phyloP scores from a whole-genome alignment of 1,140 invertebrate species.

The Pseudomyrmex gracilis region DNA sequence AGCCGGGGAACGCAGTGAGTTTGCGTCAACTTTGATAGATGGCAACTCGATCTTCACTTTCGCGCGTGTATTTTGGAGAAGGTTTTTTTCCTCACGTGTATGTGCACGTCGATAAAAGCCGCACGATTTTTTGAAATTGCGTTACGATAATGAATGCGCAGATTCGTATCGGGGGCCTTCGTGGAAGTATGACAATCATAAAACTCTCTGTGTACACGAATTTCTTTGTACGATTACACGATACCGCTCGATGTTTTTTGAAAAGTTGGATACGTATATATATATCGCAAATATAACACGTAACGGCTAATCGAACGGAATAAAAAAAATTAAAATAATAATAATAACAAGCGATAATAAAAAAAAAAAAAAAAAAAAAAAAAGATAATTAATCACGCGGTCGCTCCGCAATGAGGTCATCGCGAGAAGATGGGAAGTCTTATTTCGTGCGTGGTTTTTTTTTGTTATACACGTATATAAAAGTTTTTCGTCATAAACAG shows the following conservation, averaged over 20 bases:
- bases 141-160: conserved; percentile 29
- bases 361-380: no score
- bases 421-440: background rate
- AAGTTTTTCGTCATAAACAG: conserved; percentile 27
- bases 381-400: background rate
- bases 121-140: conserved; percentile 21
- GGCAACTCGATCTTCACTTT: conserved; percentile 55
- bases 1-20: conserved; percentile 19
- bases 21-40: conserved; percentile 31
- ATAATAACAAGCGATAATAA: background rate
- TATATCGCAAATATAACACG: background rate
- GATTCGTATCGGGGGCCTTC: conserved; percentile 7
- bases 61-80: background rate
- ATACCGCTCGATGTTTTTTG: conserved; percentile 3
- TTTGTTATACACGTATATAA: conserved; percentile 22
- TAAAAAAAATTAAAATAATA: background rate
- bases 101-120: conserved; percentile 2
- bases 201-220: background rate
- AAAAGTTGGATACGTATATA: background rate
- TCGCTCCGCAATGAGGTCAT: conserved; percentile 1
- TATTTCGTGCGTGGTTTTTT: conserved; percentile 9
- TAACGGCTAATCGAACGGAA: background rate
- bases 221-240: background rate
- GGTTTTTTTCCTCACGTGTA: background rate
- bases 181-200: conserved; percentile 4